Evolutionary conservation across 2,888 invertebrate species (phyloP).

Genomic region (Trissoscelio sp.): DNA sequence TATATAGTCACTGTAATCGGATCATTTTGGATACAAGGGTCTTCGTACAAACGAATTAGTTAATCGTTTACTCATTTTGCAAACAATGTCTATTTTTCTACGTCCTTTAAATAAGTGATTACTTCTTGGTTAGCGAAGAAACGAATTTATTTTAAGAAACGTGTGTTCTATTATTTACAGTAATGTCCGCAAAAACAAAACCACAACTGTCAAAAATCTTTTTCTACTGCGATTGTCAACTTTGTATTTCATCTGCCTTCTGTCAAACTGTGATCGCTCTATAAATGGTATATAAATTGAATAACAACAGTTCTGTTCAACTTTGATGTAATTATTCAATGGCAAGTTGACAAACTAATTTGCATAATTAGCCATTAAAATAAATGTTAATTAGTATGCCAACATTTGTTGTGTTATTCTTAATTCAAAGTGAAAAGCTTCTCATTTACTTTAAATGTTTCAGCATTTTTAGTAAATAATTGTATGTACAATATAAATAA

Average conservation of each 20-base stretch:
- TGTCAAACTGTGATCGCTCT: conserved; percentile 82
- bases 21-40: conserved; percentile 20
- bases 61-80: not conserved
- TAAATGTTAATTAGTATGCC: not conserved
- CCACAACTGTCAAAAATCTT: not conserved
- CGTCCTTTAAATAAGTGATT: not conserved
- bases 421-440: no score
- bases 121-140: not conserved
- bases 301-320: not conserved
- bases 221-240: conserved; percentile 22
- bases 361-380: not conserved
- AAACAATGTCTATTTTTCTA: not conserved
- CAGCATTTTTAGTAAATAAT: no score
- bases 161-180: not conserved
- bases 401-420: not conserved
- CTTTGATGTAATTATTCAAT: conserved; percentile 4
- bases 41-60: not conserved
- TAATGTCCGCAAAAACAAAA: not conserved
- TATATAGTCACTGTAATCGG: not conserved
- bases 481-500: conserved; percentile 1
- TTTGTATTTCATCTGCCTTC: conserved; percentile 79
- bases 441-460: no score
- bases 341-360: not conserved
- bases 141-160: not conserved
- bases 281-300: conserved; percentile 70